Evolutionary conservation across 1,140 invertebrate species (phyloP).

Genomic region (Cephus cinctus): DNA sequence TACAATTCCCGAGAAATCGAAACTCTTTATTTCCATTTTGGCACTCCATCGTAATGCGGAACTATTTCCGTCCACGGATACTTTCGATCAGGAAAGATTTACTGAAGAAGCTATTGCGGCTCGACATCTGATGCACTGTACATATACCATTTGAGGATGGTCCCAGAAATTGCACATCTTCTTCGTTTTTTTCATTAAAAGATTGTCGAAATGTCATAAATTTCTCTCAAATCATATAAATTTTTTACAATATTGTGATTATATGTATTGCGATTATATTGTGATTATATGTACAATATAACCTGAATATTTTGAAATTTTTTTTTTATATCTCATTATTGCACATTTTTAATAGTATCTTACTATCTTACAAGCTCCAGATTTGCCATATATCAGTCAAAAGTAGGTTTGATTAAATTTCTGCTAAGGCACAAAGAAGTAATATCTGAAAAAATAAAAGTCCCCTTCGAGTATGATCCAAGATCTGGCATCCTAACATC

Average conservation of each 20-base stretch:
- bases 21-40: constrained; percentile 35
- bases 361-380: background rate
- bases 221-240: background rate
- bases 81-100: constrained; percentile 50
- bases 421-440: too few species aligned
- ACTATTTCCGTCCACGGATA: constrained; percentile 41
- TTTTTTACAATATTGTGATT: background rate
- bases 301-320: background rate
- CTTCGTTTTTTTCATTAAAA: background rate
- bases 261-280: too few species aligned
- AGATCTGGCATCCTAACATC: too few species aligned
- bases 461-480: too few species aligned
- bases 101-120: constrained; percentile 20
- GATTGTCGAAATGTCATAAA: too few species aligned
- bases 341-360: background rate
- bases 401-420: constrained; percentile 11
- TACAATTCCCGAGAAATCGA: constrained; percentile 19
- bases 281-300: too few species aligned
- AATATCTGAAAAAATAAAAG: too few species aligned
- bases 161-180: constrained; percentile 51
- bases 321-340: background rate
- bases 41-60: constrained; percentile 42
- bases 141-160: constrained; percentile 55
- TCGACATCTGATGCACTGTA: constrained; percentile 45
- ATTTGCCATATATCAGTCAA: constrained; percentile 11